These are phyloP conservation scores for Montipora cactus DNA, from an alignment of 64 coral and sea anemone species.

Conservation along the genomic window DNA sequence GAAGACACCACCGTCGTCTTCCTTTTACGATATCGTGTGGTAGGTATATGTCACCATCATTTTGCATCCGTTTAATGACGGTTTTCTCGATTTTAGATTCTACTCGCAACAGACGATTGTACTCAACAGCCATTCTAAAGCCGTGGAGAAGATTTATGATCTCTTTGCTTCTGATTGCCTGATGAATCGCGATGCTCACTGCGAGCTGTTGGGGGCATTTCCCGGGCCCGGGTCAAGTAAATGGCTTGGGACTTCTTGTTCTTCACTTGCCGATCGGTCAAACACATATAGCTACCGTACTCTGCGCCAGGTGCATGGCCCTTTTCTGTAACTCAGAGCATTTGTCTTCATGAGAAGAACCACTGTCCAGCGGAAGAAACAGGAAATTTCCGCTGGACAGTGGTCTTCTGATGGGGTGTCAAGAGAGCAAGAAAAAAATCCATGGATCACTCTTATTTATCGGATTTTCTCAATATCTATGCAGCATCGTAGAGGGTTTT, in stretches of 20 bases:
- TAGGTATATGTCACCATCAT: no score
- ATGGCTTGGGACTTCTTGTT: conserved; percentile 53
- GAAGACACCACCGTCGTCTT: conserved; percentile 23
- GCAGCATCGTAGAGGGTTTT: conserved; percentile 69
- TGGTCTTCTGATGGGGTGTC: conserved; percentile 13
- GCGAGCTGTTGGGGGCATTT: conserved; percentile 63
- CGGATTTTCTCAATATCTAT: conserved; percentile 3
- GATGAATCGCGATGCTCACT: conserved; percentile 41
- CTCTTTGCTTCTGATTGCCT: conserved; percentile 58
- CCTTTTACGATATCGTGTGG: conserved; percentile 28
- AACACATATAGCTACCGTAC: conserved; percentile 44
- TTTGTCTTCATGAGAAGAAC: conserved; percentile 43
- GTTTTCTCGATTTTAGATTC: conserved; percentile 43
- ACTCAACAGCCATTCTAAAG: conserved; percentile 64
- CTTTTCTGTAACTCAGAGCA: conserved; percentile 26
- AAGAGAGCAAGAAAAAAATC: conserved; percentile 54
- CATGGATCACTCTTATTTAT: conserved; percentile 42
- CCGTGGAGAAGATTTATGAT: conserved; percentile 60
- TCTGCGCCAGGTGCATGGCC: conserved; percentile 49
- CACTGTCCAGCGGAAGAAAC: conserved; percentile 45
- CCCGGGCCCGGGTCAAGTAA: not conserved
- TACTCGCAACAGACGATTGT: conserved; percentile 52
- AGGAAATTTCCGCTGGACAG: conserved; percentile 18
- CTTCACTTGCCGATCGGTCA: conserved; percentile 43
- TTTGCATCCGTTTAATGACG: no score